Conservation (phyloP, 1,140 invertebrate genomes). For the Drosophila seguyi region DNA sequence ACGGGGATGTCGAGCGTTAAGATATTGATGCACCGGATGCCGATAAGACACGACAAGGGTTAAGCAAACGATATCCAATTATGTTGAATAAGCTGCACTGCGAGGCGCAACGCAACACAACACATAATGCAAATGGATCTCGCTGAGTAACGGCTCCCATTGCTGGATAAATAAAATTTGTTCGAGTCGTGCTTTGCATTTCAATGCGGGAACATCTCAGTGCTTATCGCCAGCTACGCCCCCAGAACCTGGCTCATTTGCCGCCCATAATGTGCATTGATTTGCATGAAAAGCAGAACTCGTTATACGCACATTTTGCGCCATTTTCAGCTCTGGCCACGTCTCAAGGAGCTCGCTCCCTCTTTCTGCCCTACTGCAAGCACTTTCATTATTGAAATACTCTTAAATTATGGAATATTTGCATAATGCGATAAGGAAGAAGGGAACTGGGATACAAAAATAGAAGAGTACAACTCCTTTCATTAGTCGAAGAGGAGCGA, state of each 20-base stretch:
- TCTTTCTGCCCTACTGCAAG: slow-evolving; percentile 27
- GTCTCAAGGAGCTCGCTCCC: slow-evolving; percentile 10
- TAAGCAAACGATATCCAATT: slow-evolving; percentile 11
- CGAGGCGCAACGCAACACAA: slow-evolving; percentile 34
- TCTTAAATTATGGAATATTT: slow-evolving; percentile 65
- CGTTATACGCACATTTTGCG: slow-evolving; percentile 73
- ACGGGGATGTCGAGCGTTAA: not conserved
- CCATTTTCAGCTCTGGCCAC: slow-evolving; percentile 52
- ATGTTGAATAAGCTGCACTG: slow-evolving; percentile 39
- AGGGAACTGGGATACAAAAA: not conserved
- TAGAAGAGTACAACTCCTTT: slow-evolving; percentile 15
- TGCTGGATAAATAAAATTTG: slow-evolving; percentile 59
- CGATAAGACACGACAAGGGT: slow-evolving; percentile 39
- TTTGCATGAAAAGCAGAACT: slow-evolving; percentile 68
- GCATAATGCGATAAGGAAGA: slow-evolving; percentile 52
- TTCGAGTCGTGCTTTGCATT: slow-evolving; percentile 61
- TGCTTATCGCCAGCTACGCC: slow-evolving; percentile 18
- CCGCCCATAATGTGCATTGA: slow-evolving; percentile 55
- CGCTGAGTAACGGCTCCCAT: slow-evolving; percentile 46
- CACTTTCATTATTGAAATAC: slow-evolving; percentile 63
- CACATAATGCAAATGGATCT: slow-evolving; percentile 40
- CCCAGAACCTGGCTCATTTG: slow-evolving; percentile 56
- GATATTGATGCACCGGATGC: slow-evolving; percentile 19
- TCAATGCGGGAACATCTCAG: slow-evolving; percentile 37
- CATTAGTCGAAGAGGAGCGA: slow-evolving; percentile 1